These are phyloP conservation scores for Anneissia japonica DNA, from an alignment of 35 echinoderm and acorn worm genomes.

Conservation along the genomic window DNA sequence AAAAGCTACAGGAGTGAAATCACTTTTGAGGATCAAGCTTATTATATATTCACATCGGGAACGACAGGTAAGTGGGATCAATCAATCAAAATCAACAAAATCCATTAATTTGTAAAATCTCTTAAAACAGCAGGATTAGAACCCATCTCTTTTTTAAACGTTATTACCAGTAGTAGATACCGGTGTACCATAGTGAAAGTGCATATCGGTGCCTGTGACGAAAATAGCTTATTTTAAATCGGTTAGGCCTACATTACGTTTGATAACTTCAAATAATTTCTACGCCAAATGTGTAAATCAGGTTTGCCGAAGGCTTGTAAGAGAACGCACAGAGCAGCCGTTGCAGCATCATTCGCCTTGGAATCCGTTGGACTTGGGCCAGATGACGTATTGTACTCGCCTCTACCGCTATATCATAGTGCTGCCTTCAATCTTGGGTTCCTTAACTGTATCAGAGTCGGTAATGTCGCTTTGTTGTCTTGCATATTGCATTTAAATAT, in stretches of 20 bases:
- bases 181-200: no score
- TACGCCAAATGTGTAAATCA: background rate
- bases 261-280: no score
- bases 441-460: background rate
- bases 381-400: slow-evolving; percentile 65
- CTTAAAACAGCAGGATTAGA: no score
- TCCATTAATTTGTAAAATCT: no score
- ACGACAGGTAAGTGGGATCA: background rate
- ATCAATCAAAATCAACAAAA: no score
- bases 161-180: no score
- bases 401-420: slow-evolving; percentile 75
- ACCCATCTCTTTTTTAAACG: no score
- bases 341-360: background rate
- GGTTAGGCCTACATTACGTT: background rate
- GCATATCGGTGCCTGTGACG: no score
- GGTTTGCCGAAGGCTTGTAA: background rate
- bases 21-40: background rate
- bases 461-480: no score
- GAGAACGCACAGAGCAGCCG: background rate
- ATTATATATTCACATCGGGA: background rate
- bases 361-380: slow-evolving; percentile 9
- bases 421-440: slow-evolving; percentile 49
- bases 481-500: no score
- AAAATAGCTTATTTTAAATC: no score
- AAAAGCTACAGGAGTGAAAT: slow-evolving; percentile 19